A percentile compares a stretch with the other conserved stretches of the same genome.
phyloP scores from a whole-genome alignment of 2,113 vertebrate species.

The Corythaixoides concolor region DNA sequence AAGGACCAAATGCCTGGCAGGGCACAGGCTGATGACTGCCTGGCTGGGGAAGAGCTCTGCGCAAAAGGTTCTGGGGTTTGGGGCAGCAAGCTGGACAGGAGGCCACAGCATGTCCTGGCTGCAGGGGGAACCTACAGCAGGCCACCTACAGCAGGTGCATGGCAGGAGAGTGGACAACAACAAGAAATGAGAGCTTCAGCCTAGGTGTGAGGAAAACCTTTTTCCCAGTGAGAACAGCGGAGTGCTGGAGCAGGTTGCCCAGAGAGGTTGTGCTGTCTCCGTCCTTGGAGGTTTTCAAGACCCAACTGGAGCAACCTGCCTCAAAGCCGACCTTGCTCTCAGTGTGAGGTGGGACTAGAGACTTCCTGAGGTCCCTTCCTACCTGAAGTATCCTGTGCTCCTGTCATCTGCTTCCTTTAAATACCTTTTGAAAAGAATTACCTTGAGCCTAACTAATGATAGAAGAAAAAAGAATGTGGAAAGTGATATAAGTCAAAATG shows the following conservation, averaged over 20 bases:
- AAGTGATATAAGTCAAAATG: neutral
- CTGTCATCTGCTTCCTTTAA: neutral
- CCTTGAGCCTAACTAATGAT: neutral
- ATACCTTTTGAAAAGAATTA: neutral
- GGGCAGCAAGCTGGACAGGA: rapidly evolving
- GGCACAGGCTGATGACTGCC: neutral
- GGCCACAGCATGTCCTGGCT: neutral
- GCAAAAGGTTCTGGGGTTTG: neutral
- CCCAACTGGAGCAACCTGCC: rapidly evolving
- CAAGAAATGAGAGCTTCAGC: neutral
- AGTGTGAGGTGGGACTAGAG: neutral
- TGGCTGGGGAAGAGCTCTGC: neutral
- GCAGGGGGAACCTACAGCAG: neutral
- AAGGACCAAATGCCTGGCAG: neutral
- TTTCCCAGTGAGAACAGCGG: neutral
- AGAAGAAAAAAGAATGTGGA: neutral
- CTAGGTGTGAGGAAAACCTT: neutral
- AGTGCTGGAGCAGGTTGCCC: neutral
- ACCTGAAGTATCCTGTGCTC: neutral
- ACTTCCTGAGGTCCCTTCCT: neutral
- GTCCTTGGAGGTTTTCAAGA: neutral
- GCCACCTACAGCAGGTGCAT: too few species aligned
- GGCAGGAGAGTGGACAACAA: neutral
- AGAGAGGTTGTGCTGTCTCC: rapidly evolving
- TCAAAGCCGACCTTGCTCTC: neutral